Percentiles rank a stretch among this genome's conserved stretches.
phyloP scores from a whole-genome alignment of 2,888 invertebrate species.

The Oligia latruncula region DNA sequence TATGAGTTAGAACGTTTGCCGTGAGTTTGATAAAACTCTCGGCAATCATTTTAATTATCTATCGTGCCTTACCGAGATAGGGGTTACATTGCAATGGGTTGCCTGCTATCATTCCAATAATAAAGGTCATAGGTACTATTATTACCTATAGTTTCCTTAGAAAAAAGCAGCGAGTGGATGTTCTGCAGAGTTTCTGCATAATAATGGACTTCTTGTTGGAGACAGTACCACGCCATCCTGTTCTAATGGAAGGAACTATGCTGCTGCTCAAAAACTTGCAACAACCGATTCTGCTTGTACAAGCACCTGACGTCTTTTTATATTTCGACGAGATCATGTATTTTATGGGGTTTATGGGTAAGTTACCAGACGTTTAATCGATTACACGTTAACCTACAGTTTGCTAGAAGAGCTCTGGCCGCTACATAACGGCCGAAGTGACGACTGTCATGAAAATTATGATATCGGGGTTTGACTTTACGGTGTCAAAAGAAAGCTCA shows the following conservation, averaged over 20 bases:
- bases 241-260: slow-evolving; percentile 61
- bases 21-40: background rate
- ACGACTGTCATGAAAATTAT: background rate
- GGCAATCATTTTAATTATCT: too few relatives aligned
- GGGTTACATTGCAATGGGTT: background rate
- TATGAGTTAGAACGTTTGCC: too few relatives aligned
- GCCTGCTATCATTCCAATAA: background rate
- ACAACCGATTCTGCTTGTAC: slow-evolving; percentile 75
- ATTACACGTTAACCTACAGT: background rate
- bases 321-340: slow-evolving; percentile 72
- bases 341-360: slow-evolving; percentile 81
- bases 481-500: background rate
- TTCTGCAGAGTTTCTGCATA: slow-evolving; percentile 70
- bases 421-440: too few relatives aligned
- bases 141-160: slow-evolving; percentile 6
- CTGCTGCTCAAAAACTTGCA: slow-evolving; percentile 72
- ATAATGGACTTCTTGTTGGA: slow-evolving; percentile 79
- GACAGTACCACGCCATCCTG: slow-evolving; percentile 60
- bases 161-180: slow-evolving; percentile 67
- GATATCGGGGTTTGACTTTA: background rate
- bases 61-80: background rate
- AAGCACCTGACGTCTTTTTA: slow-evolving; percentile 71
- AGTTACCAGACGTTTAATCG: slow-evolving; percentile 41
- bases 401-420: too few relatives aligned
- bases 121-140: background rate